phyloP scores from a whole-genome alignment of 2,888 invertebrate genomes.

The Smittia sp. region DNA sequence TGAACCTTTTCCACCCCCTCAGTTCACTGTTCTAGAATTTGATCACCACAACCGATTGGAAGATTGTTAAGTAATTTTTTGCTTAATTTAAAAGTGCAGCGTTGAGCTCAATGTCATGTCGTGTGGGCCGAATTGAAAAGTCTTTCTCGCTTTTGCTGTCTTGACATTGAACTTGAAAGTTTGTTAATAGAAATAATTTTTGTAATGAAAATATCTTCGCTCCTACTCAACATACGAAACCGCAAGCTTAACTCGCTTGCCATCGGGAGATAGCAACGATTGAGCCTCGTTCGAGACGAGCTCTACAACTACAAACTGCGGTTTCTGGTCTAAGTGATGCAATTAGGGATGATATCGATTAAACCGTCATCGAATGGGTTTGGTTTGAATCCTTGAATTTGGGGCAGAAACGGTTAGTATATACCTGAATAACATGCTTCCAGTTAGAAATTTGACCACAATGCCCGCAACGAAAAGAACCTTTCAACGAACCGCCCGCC shows the following conservation, averaged over 20 bases:
- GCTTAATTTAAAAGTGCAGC: background rate
- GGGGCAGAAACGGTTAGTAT: conserved; percentile 51
- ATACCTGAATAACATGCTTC: conserved; percentile 82
- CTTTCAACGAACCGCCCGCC: conserved; percentile 44
- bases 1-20: background rate
- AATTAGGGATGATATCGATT: background rate
- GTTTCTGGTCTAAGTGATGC: too few species aligned
- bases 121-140: background rate
- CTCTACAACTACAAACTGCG: too few species aligned
- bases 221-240: background rate
- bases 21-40: background rate
- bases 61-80: background rate
- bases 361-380: conserved; percentile 3
- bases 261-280: too few species aligned
- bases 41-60: conserved; percentile 13
- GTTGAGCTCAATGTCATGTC: background rate
- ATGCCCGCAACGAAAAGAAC: conserved; percentile 67
- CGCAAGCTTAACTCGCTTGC: too few species aligned
- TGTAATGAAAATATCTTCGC: background rate
- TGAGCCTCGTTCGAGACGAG: too few species aligned
- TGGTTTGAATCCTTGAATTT: conserved; percentile 12
- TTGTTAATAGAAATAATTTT: background rate
- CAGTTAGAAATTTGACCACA: conserved; percentile 79
- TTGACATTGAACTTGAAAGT: conserved; percentile 4
- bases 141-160: background rate